These are phyloP conservation scores for Cotesia congregata DNA, from an alignment of 2,888 invertebrate species.

Conservation along the genomic window DNA sequence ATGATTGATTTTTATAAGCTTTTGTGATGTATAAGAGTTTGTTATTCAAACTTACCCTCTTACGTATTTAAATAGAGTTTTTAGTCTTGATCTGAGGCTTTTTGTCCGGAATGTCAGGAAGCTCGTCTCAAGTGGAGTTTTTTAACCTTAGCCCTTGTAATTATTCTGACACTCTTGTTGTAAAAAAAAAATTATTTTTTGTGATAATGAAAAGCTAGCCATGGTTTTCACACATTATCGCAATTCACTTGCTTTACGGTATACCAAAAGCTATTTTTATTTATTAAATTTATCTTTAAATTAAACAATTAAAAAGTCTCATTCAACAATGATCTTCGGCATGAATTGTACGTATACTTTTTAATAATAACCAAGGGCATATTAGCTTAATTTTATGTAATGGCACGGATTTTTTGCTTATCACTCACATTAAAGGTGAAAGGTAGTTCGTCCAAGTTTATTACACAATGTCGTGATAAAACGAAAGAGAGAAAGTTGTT, in stretches of 20 bases:
- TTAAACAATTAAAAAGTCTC: neutral
- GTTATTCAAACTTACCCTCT: slow-evolving; percentile 14
- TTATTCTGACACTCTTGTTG: neutral
- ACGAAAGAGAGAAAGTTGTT: slow-evolving; percentile 2
- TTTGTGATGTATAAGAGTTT: too few relatives aligned
- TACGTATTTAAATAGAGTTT: slow-evolving; percentile 2
- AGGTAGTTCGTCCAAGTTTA: neutral
- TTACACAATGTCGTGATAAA: neutral
- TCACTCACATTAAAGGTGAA: neutral
- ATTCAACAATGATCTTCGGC: neutral
- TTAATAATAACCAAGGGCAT: neutral
- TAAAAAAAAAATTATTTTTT: slow-evolving; percentile 6
- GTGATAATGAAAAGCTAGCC: slow-evolving; percentile 16
- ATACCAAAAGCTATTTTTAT: neutral
- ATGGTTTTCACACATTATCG: slow-evolving; percentile 20
- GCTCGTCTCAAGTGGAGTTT: slow-evolving; percentile 1
- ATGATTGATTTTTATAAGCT: too few relatives aligned
- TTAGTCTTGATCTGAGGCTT: slow-evolving; percentile 12
- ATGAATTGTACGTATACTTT: neutral
- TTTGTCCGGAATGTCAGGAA: neutral
- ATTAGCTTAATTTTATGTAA: neutral
- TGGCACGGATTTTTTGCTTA: neutral
- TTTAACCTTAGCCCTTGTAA: neutral
- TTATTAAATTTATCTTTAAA: neutral
- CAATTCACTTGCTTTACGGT: neutral